These are phyloP conservation scores for Felis chaus DNA, from an alignment of 2,113 vertebrate genomes.

Conservation along the genomic window DNA sequence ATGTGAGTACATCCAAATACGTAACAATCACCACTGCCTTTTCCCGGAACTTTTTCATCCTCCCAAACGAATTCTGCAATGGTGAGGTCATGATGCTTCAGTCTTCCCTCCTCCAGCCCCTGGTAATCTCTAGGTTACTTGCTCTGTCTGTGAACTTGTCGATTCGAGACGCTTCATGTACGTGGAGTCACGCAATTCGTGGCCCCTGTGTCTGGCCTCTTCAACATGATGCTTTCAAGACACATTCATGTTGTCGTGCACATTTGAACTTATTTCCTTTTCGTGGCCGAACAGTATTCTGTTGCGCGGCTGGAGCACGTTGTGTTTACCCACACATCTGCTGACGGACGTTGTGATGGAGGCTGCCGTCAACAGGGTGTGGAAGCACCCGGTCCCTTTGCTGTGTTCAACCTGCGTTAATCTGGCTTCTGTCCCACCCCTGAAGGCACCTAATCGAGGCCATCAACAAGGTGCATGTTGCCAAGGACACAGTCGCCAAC, in stretches of 20 bases:
- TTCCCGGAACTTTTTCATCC: background rate
- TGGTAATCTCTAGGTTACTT: background rate
- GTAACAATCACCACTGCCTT: fast-evolving
- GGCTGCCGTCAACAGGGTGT: background rate
- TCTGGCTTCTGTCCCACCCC: background rate
- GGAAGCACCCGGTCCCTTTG: background rate
- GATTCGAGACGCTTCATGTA: fast-evolving
- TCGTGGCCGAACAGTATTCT: background rate
- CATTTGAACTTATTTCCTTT: background rate
- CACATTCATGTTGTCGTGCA: fast-evolving
- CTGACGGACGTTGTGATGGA: background rate
- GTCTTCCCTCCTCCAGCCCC: background rate
- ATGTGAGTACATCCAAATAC: background rate
- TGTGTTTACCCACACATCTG: too few relatives aligned
- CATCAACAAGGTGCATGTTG: background rate
- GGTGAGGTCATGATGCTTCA: background rate
- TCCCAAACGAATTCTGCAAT: background rate
- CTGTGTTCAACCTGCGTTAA: background rate
- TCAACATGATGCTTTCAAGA: background rate
- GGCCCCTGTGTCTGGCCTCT: background rate
- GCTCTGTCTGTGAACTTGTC: background rate
- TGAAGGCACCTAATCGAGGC: background rate
- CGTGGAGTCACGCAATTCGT: fast-evolving
- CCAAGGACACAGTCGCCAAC: background rate
- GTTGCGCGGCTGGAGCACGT: fast-evolving